A percentile compares a stretch with the other conserved stretches of the same genome.
Evolutionary conservation across 1,140 invertebrate species (phyloP).

Genomic region (Ips typographus): DNA sequence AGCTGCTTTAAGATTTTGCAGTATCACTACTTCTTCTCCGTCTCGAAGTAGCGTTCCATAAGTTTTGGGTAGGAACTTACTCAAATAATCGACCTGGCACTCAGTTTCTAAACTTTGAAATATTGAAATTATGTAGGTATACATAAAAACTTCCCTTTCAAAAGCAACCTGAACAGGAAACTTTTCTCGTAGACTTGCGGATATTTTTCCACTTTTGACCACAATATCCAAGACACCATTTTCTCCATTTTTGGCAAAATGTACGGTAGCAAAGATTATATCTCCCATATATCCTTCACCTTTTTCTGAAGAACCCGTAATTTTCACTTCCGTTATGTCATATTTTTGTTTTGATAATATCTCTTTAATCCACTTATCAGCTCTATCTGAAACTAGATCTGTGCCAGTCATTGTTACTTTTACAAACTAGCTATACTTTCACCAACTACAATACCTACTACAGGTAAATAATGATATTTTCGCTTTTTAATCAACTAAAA

Average conservation of each 20-base stretch:
- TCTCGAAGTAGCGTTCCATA: not conserved
- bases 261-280: conserved; percentile 29
- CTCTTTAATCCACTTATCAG: too few relatives aligned
- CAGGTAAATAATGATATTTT: too few relatives aligned
- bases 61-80: conserved; percentile 9
- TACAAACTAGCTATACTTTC: too few relatives aligned
- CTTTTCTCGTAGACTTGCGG: conserved; percentile 15
- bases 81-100: not conserved
- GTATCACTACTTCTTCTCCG: conserved; percentile 5
- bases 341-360: too few relatives aligned
- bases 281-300: conserved; percentile 40
- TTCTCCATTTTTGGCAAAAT: not conserved
- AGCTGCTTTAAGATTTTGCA: conserved; percentile 18
- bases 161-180: conserved; percentile 16
- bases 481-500: too few relatives aligned
- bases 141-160: conserved; percentile 34
- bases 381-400: too few relatives aligned
- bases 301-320: conserved; percentile 13
- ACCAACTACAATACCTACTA: too few relatives aligned
- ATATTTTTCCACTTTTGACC: conserved; percentile 33
- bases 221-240: conserved; percentile 28
- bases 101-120: conserved; percentile 22
- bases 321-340: not conserved
- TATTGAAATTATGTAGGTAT: conserved; percentile 27
- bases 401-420: too few relatives aligned